These are phyloP conservation scores for Echinops telfairi DNA, from an alignment of 2,113 vertebrate genomes.

Conservation along the genomic window DNA sequence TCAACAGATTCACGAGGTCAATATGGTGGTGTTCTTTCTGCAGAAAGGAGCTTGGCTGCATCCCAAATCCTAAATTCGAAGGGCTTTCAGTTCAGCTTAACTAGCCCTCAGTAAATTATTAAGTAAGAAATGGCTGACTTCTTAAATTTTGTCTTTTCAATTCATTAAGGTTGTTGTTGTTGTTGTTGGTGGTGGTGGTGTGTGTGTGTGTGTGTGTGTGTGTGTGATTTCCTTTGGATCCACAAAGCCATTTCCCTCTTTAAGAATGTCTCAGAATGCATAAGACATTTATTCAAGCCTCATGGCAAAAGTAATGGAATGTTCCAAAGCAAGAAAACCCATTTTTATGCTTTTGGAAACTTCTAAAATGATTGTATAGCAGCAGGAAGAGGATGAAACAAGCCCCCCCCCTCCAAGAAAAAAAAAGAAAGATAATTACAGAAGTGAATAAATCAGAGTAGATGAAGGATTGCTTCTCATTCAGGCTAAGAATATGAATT, in stretches of 20 bases:
- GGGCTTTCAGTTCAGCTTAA: background rate
- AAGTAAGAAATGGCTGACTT: background rate
- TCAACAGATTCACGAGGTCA: slow-evolving; percentile 17
- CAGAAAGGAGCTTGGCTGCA: slow-evolving; percentile 10
- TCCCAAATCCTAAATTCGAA: background rate
- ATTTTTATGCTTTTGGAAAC: slow-evolving; percentile 1
- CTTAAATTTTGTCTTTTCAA: slow-evolving; percentile 31
- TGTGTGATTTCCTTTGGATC: background rate
- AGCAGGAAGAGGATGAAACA: background rate
- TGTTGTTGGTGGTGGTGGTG: too few species aligned
- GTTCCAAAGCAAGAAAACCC: background rate
- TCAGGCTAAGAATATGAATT: background rate
- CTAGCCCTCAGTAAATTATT: slow-evolving; percentile 34
- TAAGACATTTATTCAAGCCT: background rate
- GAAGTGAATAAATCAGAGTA: slow-evolving; percentile 11
- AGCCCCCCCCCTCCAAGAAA: too few species aligned
- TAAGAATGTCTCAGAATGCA: background rate
- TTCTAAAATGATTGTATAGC: slow-evolving; percentile 22
- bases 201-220: too few species aligned
- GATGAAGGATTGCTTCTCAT: background rate
- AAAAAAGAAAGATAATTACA: background rate
- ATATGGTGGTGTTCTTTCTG: slow-evolving; percentile 9
- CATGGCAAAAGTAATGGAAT: background rate
- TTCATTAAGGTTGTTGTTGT: background rate
- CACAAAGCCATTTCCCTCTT: slow-evolving; percentile 14